These are phyloP conservation scores for Acheta domesticus DNA, from an alignment of 2,888 invertebrate species.

Conservation along the genomic window DNA sequence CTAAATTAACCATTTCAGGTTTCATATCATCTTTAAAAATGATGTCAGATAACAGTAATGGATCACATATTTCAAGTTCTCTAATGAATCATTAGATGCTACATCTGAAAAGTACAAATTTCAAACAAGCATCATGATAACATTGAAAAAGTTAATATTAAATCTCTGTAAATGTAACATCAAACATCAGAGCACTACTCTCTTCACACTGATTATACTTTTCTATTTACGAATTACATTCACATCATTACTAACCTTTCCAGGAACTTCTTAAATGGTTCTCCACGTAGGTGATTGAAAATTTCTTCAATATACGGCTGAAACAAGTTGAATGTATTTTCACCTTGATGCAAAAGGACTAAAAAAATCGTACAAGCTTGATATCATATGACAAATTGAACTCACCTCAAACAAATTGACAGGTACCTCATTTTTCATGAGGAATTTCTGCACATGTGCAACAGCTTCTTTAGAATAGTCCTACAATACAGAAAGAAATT, in stretches of 20 bases:
- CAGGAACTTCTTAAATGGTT: conserved; percentile 96
- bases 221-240: too few species aligned
- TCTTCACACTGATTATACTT: too few species aligned
- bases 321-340: conserved; percentile 44
- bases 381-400: conserved; percentile 25
- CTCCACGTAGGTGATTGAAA: conserved; percentile 93
- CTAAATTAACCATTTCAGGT: too few species aligned
- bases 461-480: conserved; percentile 97
- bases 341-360: conserved; percentile 26
- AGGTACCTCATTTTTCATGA: conserved; percentile 96
- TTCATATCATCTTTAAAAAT: too few species aligned
- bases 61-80: too few species aligned
- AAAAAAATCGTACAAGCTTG: neutral
- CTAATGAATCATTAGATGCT: too few species aligned
- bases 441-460: conserved; percentile 94
- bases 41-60: too few species aligned
- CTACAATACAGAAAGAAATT: conserved; percentile 58
- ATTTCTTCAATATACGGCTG: conserved; percentile 99
- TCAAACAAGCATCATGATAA: too few species aligned
- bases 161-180: neutral
- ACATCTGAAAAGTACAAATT: too few species aligned
- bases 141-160: too few species aligned
- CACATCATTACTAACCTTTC: conserved; percentile 72
- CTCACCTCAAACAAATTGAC: conserved; percentile 95
- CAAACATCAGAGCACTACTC: neutral